Evolutionary conservation across 1,140 invertebrate genomes (phyloP).

Genomic region (Papilio helenus): DNA sequence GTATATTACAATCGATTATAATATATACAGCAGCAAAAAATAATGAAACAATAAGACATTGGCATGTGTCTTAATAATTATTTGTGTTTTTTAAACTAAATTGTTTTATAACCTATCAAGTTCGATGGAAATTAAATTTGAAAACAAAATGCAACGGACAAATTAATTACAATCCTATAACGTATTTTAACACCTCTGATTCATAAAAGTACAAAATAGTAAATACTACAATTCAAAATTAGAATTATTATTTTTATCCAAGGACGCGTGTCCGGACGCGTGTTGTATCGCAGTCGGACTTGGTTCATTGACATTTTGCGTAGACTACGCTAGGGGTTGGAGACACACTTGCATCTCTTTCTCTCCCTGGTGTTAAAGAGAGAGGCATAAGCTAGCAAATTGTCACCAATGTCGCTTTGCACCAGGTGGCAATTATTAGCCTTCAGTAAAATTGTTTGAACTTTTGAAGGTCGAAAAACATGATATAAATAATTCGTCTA

Average conservation of each 20-base stretch:
- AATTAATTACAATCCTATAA: not conserved
- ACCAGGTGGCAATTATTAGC: slow-evolving; percentile 75
- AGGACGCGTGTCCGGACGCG: slow-evolving; percentile 57
- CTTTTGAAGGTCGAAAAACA: slow-evolving; percentile 79
- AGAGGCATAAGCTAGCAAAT: slow-evolving; percentile 63
- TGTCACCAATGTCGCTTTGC: slow-evolving; percentile 67
- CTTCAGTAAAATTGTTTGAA: slow-evolving; percentile 68
- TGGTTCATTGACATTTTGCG: slow-evolving; percentile 78
- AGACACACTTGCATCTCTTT: slow-evolving; percentile 47
- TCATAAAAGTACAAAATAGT: not conserved
- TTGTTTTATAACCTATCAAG: not conserved
- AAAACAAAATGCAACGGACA: not conserved
- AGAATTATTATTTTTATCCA: slow-evolving; percentile 54
- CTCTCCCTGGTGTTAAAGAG: slow-evolving; percentile 49
- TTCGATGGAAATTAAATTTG: not conserved
- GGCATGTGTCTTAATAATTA: too few species aligned
- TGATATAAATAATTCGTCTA: slow-evolving; percentile 29
- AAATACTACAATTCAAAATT: slow-evolving; percentile 31
- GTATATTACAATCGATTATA: not conserved
- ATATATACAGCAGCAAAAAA: not conserved
- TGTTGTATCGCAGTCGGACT: slow-evolving; percentile 69
- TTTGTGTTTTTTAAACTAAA: too few species aligned
- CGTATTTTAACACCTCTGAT: not conserved
- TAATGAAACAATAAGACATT: too few species aligned
- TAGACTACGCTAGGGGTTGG: slow-evolving; percentile 67